Evolutionary conservation across 2,113 vertebrate species (phyloP).

Genomic region (Dicentrarchus labrax): DNA sequence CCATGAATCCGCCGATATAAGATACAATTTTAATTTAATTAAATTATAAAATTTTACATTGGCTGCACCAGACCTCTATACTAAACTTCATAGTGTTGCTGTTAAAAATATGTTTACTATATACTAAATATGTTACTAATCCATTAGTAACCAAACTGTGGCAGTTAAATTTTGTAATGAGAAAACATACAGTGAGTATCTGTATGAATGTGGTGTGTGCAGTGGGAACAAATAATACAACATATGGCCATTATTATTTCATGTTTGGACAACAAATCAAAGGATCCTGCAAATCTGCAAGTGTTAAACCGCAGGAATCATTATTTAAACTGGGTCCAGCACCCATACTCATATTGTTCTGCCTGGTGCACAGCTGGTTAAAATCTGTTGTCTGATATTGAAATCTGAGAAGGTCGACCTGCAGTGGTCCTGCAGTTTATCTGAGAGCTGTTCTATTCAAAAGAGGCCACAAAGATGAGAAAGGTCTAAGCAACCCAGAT

Average conservation of each 20-base stretch:
- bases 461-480: slow-evolving; percentile 66
- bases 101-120: too few species aligned
- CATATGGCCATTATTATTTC: slow-evolving; percentile 3
- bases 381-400: slow-evolving; percentile 72
- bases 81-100: too few species aligned
- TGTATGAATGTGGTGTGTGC: too few species aligned
- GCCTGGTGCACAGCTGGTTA: slow-evolving; percentile 54
- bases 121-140: too few species aligned
- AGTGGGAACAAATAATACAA: too few species aligned
- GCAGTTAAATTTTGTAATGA: too few species aligned
- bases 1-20: too few species aligned
- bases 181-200: too few species aligned
- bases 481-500: slow-evolving; percentile 78
- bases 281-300: slow-evolving; percentile 26
- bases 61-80: too few species aligned
- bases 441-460: slow-evolving; percentile 69
- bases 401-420: slow-evolving; percentile 63
- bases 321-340: slow-evolving; percentile 12
- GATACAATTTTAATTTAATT: too few species aligned
- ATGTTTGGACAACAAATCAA: slow-evolving; percentile 28
- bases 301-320: slow-evolving; percentile 16
- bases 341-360: slow-evolving; percentile 12
- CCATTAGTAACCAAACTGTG: too few species aligned
- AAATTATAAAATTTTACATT: too few species aligned
- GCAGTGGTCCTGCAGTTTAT: slow-evolving; percentile 44